Evolutionary conservation across 2,113 vertebrate species (phyloP).

Genomic region (Myotis yumanensis): DNA sequence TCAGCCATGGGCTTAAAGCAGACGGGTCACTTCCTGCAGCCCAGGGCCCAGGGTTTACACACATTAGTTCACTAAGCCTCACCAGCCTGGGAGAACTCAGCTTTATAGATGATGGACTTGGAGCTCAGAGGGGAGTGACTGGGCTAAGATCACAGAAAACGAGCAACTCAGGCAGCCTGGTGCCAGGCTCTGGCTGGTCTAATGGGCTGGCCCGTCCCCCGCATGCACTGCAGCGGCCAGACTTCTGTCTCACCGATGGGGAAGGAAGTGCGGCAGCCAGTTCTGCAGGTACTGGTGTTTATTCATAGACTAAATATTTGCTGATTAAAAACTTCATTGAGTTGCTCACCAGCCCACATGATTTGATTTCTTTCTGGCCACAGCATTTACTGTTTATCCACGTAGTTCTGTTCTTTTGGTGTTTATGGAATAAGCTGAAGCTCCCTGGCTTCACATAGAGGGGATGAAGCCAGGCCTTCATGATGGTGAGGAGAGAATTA

Average conservation of each 20-base stretch:
- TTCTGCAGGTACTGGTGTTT: background rate
- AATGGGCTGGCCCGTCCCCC: background rate
- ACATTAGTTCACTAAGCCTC: background rate
- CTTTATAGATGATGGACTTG: background rate
- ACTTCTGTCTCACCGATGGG: too few species aligned
- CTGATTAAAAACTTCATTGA: background rate
- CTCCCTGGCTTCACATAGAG: background rate
- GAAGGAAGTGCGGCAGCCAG: background rate
- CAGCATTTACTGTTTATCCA: background rate
- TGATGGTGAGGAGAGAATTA: background rate
- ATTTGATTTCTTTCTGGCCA: background rate
- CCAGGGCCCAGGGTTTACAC: background rate
- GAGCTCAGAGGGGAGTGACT: background rate
- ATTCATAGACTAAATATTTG: constrained; percentile 30
- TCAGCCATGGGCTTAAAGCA: background rate
- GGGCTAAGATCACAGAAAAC: background rate
- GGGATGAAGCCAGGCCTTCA: background rate
- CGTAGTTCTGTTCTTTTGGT: background rate
- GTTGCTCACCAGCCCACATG: background rate
- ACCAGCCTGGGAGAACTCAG: background rate
- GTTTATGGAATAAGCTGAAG: background rate
- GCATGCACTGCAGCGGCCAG: too few species aligned
- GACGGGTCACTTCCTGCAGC: background rate
- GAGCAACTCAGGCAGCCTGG: background rate
- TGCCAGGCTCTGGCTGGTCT: background rate